phyloP scores from a whole-genome alignment of 2,888 invertebrate species.

The Agrilus biguttatus region DNA sequence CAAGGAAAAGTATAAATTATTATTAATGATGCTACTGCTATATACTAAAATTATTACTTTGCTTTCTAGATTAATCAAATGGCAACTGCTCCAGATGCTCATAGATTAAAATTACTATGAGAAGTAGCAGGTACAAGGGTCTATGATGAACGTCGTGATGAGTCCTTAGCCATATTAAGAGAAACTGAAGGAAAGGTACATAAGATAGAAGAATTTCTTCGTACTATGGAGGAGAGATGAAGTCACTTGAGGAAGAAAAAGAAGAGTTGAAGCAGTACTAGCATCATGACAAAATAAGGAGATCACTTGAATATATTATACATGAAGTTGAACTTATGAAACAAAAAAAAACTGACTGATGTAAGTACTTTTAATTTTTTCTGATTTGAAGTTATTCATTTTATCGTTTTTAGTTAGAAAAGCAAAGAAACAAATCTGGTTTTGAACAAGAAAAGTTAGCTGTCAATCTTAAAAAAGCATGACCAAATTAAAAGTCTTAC shows the following conservation, averaged over 20 bases:
- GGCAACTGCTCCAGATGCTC: slow-evolving; percentile 97
- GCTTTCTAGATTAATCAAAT: slow-evolving; percentile 84
- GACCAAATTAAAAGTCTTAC: slow-evolving; percentile 52
- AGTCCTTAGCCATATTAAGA: slow-evolving; percentile 85
- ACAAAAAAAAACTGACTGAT: slow-evolving; percentile 86
- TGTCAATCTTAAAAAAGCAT: slow-evolving; percentile 55
- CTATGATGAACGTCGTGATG: slow-evolving; percentile 95
- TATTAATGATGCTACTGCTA: not conserved
- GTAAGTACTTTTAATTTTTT: slow-evolving; percentile 26
- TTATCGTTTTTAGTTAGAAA: slow-evolving; percentile 45
- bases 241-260: slow-evolving; percentile 93
- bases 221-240: slow-evolving; percentile 91
- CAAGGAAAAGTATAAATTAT: slow-evolving; percentile 73
- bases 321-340: slow-evolving; percentile 91
- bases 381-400: not conserved
- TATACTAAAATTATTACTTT: not conserved
- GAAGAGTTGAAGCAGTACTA: slow-evolving; percentile 98
- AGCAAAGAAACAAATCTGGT: slow-evolving; percentile 62
- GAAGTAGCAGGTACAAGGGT: slow-evolving; percentile 97
- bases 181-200: slow-evolving; percentile 79
- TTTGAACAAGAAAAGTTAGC: slow-evolving; percentile 72
- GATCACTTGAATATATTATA: slow-evolving; percentile 94
- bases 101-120: slow-evolving; percentile 80
- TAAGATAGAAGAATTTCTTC: slow-evolving; percentile 92
- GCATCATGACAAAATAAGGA: slow-evolving; percentile 89